Evolutionary conservation across 1,140 invertebrate genomes (phyloP).

Genomic region (Ceratoteleas bidentatus): DNA sequence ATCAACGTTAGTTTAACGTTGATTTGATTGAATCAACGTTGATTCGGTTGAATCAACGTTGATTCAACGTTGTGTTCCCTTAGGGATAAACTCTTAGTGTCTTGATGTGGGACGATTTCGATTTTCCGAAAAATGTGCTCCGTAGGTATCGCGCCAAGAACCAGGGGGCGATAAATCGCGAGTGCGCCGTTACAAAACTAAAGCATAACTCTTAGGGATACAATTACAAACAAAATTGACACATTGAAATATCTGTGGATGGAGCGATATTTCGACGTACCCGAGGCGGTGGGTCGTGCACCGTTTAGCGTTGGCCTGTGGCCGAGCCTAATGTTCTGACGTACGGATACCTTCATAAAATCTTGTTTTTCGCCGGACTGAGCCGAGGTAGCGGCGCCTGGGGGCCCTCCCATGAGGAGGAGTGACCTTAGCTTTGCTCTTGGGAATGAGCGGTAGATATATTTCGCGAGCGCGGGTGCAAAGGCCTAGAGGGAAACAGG

Average conservation of each 20-base stretch:
- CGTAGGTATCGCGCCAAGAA: background rate
- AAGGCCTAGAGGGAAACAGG: conserved; percentile 56
- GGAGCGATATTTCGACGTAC: conserved; percentile 51
- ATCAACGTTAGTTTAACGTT: too few species aligned
- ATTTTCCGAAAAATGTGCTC: background rate
- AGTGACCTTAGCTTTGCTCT: conserved; percentile 79
- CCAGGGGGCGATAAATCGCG: conserved; percentile 19
- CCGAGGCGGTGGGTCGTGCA: conserved; percentile 43
- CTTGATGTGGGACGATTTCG: too few species aligned
- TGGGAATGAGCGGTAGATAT: conserved; percentile 75
- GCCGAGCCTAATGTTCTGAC: conserved; percentile 59
- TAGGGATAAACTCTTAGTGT: too few species aligned
- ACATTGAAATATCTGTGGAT: conserved; percentile 59
- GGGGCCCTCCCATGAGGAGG: conserved; percentile 81
- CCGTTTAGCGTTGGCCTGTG: conserved; percentile 63
- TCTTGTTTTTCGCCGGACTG: conserved; percentile 73
- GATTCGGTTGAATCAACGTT: too few species aligned
- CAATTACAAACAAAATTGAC: conserved; percentile 57
- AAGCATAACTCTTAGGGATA: conserved; percentile 27
- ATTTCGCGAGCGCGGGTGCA: conserved; percentile 67
- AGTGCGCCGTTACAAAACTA: conserved; percentile 24
- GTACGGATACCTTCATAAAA: conserved; percentile 69
- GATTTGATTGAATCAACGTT: too few species aligned
- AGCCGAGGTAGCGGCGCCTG: conserved; percentile 77
- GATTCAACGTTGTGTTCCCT: too few species aligned